Base-by-base conservation (phyloP, 92 coral and sea anemone species). In the Epizoanthus rinbou region DNA sequence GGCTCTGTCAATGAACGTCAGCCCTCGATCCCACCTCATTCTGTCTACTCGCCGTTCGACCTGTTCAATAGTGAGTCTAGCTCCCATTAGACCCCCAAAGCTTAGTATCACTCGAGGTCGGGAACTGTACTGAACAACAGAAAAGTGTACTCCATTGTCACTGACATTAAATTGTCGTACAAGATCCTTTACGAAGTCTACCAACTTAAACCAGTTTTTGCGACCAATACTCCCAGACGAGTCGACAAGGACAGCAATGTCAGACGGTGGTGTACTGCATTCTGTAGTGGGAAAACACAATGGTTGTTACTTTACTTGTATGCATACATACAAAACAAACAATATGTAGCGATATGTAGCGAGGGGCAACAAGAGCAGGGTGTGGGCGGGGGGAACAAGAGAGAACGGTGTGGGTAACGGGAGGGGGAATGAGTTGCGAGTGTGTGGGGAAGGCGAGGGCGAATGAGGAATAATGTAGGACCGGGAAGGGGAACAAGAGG, bases 151-250 rank as follows among this genome's bases (percentile, higher is more conserved):
- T 21, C 59, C 82, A 43, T 39, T 37, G 8, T 69, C 57, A 43
- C 70, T n/a, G 47, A 78, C 52, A 22, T 62, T 24, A 22, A 78
- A 78, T 54, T 65, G 71, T 39, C 19, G 71, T 39, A 59, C 82
- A 3, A 78, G 52, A n/a, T 62, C 52, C 58, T 78, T 22, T 6
- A 78, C 82, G 25, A 78, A 78, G 58, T 39, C 58, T 43, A 19
- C 60, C 39, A 60, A 23, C 70, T 62, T 78, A 6, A 2, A 11
- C 82, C 82, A 78, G 58, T 62, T 78, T 19, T 3, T 63, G 16
- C 71, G 82, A 5, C 71, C 57, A 16, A 78, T 78, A 53, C 82
- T 78, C 22, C 82, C 82, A 43, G 82, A 78, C 7, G 82, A 59
- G 52, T 78, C 82, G 57, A 78, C 59, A 60, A 78, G 72, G 19